These are phyloP conservation scores for Drosophila ficusphila DNA, from an alignment of 1,140 invertebrate species.

Conservation along the genomic window DNA sequence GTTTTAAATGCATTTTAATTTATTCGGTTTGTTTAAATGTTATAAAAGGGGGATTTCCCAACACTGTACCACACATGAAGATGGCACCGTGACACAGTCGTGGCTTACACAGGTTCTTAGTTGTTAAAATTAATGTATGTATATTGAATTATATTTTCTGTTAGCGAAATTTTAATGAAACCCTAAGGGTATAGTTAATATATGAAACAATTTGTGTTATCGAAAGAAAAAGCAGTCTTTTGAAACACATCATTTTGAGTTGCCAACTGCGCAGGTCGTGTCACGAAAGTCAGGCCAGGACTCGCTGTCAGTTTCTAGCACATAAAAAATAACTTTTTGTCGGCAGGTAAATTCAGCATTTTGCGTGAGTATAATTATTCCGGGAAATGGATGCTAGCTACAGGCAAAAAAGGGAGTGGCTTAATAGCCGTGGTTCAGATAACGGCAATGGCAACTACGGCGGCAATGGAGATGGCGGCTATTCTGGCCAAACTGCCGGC, in stretches of 20 bases:
- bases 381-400: neutral
- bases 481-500: neutral
- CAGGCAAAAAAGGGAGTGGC: neutral
- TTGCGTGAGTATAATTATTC: neutral
- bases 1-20: neutral
- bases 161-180: no score
- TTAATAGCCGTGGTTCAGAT: neutral
- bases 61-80: constrained; percentile 2
- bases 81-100: neutral
- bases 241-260: neutral
- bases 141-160: no score
- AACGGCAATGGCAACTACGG: neutral
- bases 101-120: neutral
- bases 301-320: neutral
- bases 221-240: no score
- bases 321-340: no score
- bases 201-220: no score
- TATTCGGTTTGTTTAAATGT: neutral
- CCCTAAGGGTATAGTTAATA: no score
- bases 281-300: constrained; percentile 1
- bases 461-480: neutral
- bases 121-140: no score
- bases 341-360: neutral
- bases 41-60: neutral
- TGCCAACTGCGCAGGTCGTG: neutral